Evolutionary conservation across 2,888 invertebrate genomes (phyloP), one percentile per base, ranked within the genome.

Genomic region (Sturmia bella): DNA sequence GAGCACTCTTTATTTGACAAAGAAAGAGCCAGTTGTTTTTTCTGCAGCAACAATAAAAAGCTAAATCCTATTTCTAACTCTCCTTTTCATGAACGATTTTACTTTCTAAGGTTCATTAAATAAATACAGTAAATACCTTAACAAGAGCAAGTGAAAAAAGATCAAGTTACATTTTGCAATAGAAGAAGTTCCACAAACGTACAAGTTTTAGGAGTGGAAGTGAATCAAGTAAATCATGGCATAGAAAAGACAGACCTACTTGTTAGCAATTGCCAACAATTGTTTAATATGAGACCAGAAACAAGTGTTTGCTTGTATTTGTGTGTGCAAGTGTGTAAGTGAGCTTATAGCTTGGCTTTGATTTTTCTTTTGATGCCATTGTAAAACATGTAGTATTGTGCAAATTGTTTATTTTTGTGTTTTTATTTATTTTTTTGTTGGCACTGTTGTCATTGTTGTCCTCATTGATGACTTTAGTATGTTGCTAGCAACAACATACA

Each of bases 191-290:
- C 19, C 24, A 48, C 48, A 11, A 24, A 63, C 19, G 41, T 50
- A 57, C 57, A 74, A 79, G 54, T 68, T 69, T 61, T 15, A 68
- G 50, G 59, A 43, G 5, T 32, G 54, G 64, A 63, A 63, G 4
- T 61, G 61, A 79, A n/a, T n/a, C n/a, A n/a, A 79, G 66, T 70
- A 59, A 75, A 79, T 61, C 83, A 83, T 75, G 75, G 79, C 78
- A 83, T 63, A 63, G 63, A 73, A 43, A 52, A 73, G 77, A 54
- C 13, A 72, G 72, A 81, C 76, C 72, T 68, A 81, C 76, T 81
- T 77, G 78, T 61, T 74, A 78, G 43, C 70, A 78, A 78, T 82
- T 82, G 74, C 64, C 73, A 72, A 63, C 76, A 50, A 72, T 63
- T 72, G 64, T 69, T 72, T 37, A 27, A 41, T 52, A 19, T 13